Percentiles rank a stretch among this genome's conserved stretches.
These are phyloP conservation scores for Typhlichthys eigenmanni DNA, from an alignment of 2,797 vertebrate species.

Conservation along the genomic window DNA sequence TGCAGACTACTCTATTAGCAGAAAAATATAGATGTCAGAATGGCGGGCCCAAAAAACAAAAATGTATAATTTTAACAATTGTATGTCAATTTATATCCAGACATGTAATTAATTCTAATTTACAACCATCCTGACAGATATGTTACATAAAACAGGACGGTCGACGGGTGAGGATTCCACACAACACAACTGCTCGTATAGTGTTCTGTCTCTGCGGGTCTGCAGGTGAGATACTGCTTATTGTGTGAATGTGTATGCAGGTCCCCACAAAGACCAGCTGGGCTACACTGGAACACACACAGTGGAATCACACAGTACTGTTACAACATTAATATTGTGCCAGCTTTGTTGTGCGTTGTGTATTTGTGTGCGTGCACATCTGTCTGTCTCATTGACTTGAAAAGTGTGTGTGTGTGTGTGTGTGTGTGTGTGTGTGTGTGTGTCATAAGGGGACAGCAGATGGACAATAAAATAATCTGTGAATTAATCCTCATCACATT, in stretches of 20 bases:
- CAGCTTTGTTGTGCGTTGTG: not conserved
- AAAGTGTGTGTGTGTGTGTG: not conserved
- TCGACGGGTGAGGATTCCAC: too few species aligned
- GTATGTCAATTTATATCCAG: too few species aligned
- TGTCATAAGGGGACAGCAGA: conserved; percentile 50
- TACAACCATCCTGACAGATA: too few species aligned
- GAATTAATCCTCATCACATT: conserved; percentile 69
- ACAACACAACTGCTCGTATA: too few species aligned
- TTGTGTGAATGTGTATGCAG: conserved; percentile 12
- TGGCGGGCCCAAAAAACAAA: too few species aligned
- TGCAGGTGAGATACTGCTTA: conserved; percentile 58
- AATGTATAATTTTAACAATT: too few species aligned
- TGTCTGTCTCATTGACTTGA: not conserved
- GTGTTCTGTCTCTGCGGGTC: conserved; percentile 30
- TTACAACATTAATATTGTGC: conserved; percentile 46
- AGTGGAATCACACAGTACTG: conserved; percentile 59
- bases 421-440: conserved; percentile 17
- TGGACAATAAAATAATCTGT: conserved; percentile 61
- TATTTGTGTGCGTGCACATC: not conserved
- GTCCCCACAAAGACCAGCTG: conserved; percentile 45
- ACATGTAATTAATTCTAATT: not conserved
- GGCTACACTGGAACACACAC: conserved; percentile 54
- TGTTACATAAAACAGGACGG: too few species aligned
- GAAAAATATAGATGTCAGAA: too few species aligned
- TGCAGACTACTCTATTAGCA: too few species aligned